Percentiles rank a stretch among this genome's conserved stretches.
These are phyloP conservation scores for Ectemnius cavifrons DNA, from an alignment of 2,888 invertebrate species.

Conservation along the genomic window DNA sequence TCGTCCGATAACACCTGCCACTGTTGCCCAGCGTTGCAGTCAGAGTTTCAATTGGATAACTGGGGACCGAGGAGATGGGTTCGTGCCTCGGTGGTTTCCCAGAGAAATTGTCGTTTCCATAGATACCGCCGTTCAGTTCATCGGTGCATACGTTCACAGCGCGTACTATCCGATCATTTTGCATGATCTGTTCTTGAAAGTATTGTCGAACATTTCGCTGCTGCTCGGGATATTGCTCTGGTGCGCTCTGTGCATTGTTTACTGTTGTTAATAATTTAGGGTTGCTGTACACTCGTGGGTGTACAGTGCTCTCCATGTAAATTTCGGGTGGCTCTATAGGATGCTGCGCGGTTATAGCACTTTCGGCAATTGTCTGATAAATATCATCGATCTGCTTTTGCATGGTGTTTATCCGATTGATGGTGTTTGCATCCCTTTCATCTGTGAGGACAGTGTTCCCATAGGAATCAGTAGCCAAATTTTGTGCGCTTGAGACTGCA, in stretches of 20 bases:
- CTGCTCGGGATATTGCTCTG: conserved; percentile 62
- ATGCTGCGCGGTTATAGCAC: conserved; percentile 59
- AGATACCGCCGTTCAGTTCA: conserved; percentile 38
- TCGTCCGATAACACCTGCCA: conserved; percentile 74
- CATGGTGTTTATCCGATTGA: conserved; percentile 74
- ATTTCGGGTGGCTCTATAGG: conserved; percentile 56
- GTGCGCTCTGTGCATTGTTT: conserved; percentile 22
- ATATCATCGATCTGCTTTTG: conserved; percentile 74
- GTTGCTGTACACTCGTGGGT: too few relatives aligned
- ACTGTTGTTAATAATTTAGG: background rate
- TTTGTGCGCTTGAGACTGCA: conserved; percentile 11
- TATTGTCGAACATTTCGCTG: conserved; percentile 40
- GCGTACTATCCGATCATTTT: conserved; percentile 63
- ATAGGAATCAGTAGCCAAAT: conserved; percentile 23
- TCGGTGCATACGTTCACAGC: conserved; percentile 65
- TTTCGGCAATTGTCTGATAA: conserved; percentile 75
- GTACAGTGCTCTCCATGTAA: conserved; percentile 59
- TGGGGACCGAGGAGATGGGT: background rate
- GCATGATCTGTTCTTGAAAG: too few relatives aligned
- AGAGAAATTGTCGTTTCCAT: conserved; percentile 30
- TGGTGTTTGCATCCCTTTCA: conserved; percentile 66
- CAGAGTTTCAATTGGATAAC: background rate
- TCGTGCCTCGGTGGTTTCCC: conserved; percentile 45
- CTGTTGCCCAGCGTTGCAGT: conserved; percentile 28
- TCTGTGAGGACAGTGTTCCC: conserved; percentile 29